Conservation (phyloP, 1,140 invertebrate genomes). For the Drosophila sechellia region DNA sequence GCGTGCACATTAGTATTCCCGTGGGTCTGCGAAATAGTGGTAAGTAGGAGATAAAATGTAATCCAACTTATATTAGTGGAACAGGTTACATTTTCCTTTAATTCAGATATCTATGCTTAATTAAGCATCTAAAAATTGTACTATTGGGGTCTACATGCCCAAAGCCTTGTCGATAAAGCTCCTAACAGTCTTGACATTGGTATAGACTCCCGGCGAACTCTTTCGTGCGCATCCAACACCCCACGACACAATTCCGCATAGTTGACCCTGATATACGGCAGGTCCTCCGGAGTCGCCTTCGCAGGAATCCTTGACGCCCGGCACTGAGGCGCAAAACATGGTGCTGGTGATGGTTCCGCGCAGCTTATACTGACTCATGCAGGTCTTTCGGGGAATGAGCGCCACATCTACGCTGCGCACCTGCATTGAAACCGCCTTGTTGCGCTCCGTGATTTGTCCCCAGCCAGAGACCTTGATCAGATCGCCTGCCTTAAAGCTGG, state of each 20-base stretch:
- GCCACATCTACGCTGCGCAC: slow-evolving; percentile 72
- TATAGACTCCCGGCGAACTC: slow-evolving; percentile 86
- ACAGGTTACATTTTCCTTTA: no score
- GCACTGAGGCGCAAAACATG: slow-evolving; percentile 70
- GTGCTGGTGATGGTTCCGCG: slow-evolving; percentile 59
- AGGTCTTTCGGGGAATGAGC: slow-evolving; percentile 53
- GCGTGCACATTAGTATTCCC: slow-evolving; percentile 77
- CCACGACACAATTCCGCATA: slow-evolving; percentile 87
- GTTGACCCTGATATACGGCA: slow-evolving; percentile 85
- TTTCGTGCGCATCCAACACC: slow-evolving; percentile 85
- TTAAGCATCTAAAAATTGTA: background rate
- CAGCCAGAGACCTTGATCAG: slow-evolving; percentile 73
- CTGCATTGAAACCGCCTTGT: slow-evolving; percentile 45
- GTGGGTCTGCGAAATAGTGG: slow-evolving; percentile 67
- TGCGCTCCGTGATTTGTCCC: slow-evolving; percentile 52
- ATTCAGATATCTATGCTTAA: no score
- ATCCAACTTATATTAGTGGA: background rate
- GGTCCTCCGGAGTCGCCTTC: slow-evolving; percentile 88
- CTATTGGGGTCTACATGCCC: slow-evolving; percentile 26
- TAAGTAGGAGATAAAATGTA: slow-evolving; percentile 45
- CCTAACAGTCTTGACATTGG: slow-evolving; percentile 84
- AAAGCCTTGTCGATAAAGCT: slow-evolving; percentile 71
- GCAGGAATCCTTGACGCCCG: slow-evolving; percentile 69
- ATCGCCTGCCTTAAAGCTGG: slow-evolving; percentile 52
- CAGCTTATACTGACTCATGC: slow-evolving; percentile 56